Conservation (phyloP, 2,888 invertebrate species). For the Bombylius discolor region DNA sequence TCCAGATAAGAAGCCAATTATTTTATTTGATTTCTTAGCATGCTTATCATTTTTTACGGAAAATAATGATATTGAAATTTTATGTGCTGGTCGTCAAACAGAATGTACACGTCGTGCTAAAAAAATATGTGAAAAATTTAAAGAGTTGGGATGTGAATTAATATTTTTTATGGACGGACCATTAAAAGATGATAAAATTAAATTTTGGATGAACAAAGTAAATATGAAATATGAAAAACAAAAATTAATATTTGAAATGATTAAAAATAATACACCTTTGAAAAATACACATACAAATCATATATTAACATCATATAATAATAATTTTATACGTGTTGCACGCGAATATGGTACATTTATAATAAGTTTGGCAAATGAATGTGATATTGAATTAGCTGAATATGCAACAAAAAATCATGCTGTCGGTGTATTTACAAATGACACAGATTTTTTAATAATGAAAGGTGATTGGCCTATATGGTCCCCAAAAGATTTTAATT, state of each 20-base stretch:
- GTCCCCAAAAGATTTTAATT: constrained; percentile 1
- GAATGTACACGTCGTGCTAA: constrained; percentile 1
- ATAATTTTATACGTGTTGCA: constrained; percentile 4
- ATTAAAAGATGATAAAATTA: constrained; percentile 9
- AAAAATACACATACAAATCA: not conserved
- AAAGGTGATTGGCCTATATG: constrained; percentile 10
- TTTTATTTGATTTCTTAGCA: constrained; percentile 10
- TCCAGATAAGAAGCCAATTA: constrained; percentile 4
- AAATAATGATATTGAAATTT: constrained; percentile 1
- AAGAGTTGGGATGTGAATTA: constrained; percentile 2
- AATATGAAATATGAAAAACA: constrained; percentile 5
- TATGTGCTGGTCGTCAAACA: constrained; percentile 8
- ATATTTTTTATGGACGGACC: constrained; percentile 12
- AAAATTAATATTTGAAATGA: constrained; percentile 2
- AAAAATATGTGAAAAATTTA: constrained; percentile 6
- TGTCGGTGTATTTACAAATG: constrained; percentile 6
- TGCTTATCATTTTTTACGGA: constrained; percentile 1
- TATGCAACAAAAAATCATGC: constrained; percentile 6
- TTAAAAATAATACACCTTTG: not conserved
- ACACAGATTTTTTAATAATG: constrained; percentile 12
- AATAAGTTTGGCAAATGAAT: constrained; percentile 10
- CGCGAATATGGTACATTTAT: constrained; percentile 9
- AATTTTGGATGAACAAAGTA: not conserved
- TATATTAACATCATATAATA: constrained; percentile 4
- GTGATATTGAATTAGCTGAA: constrained; percentile 11